Conservation (phyloP, 2,888 invertebrate species). For the Stenchaetothrips biformis region DNA sequence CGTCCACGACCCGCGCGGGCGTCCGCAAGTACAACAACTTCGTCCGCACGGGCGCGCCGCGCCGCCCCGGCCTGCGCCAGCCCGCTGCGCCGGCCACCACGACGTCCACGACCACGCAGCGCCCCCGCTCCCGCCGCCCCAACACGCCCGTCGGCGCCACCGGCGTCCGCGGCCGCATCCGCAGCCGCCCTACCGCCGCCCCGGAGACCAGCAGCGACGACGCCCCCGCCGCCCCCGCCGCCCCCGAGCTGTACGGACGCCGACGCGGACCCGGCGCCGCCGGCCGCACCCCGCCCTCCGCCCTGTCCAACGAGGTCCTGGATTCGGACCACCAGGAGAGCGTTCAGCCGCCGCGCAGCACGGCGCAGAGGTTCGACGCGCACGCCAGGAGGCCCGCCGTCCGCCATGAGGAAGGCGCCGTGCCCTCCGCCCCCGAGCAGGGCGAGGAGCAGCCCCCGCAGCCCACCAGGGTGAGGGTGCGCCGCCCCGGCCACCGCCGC, state of each 20-base stretch:
- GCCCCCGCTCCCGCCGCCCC: conserved; percentile 36
- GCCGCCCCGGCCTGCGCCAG: not conserved
- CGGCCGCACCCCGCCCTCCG: not conserved
- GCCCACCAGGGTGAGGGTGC: not conserved
- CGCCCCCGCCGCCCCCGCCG: not conserved
- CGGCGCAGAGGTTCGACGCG: conserved; percentile 1
- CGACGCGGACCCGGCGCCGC: not conserved
- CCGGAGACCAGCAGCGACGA: not conserved
- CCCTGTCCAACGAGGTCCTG: conserved; percentile 1
- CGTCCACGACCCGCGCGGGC: not conserved
- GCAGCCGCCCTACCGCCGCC: not conserved
- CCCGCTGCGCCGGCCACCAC: not conserved
- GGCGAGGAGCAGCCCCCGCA: not conserved
- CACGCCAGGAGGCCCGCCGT: not conserved
- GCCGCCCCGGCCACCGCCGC: conserved; percentile 2
- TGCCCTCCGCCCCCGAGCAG: not conserved
- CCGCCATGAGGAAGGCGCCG: not conserved
- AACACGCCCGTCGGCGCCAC: conserved; percentile 33
- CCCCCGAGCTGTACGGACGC: conserved; percentile 8
- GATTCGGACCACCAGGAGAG: conserved; percentile 17
- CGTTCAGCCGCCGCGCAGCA: not conserved
- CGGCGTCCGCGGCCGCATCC: conserved; percentile 30
- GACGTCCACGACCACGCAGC: conserved; percentile 34
- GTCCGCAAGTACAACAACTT: conserved; percentile 17
- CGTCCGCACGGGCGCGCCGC: not conserved